Evolutionary conservation across 2,113 vertebrate genomes (phyloP).

Genomic region (Proterorhinus semilunaris): DNA sequence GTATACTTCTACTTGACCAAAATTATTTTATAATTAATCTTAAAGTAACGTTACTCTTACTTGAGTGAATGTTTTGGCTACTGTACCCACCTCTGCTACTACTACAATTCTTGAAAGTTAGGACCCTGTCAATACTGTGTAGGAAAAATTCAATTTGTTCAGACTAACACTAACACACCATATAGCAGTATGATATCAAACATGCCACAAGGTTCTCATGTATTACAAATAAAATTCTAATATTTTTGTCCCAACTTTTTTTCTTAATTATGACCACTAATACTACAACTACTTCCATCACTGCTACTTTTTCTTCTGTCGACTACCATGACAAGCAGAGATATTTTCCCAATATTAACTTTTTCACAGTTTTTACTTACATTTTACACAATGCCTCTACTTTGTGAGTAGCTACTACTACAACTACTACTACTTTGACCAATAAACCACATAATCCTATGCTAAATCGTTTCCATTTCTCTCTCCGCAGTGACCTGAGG

Average conservation of each 20-base stretch:
- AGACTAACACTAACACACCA: no score
- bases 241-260: not conserved
- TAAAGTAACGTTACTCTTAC: no score
- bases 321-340: no score
- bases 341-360: no score
- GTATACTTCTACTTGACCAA: no score
- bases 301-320: not conserved
- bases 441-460: not conserved
- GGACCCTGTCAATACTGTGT: not conserved
- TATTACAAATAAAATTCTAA: no score
- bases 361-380: no score
- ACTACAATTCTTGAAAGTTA: not conserved
- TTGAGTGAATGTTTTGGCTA: no score
- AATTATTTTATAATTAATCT: no score
- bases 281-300: not conserved
- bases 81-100: not conserved
- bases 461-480: not conserved
- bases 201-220: no score
- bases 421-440: not conserved
- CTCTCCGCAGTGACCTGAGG: not conserved
- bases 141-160: not conserved
- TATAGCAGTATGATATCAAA: no score
- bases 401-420: not conserved
- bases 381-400: not conserved
- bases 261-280: not conserved